Evolutionary conservation across 1,140 invertebrate species (phyloP), one percentile per base, ranked within the genome.

Genomic region (Muscidifurax raptorellus): DNA sequence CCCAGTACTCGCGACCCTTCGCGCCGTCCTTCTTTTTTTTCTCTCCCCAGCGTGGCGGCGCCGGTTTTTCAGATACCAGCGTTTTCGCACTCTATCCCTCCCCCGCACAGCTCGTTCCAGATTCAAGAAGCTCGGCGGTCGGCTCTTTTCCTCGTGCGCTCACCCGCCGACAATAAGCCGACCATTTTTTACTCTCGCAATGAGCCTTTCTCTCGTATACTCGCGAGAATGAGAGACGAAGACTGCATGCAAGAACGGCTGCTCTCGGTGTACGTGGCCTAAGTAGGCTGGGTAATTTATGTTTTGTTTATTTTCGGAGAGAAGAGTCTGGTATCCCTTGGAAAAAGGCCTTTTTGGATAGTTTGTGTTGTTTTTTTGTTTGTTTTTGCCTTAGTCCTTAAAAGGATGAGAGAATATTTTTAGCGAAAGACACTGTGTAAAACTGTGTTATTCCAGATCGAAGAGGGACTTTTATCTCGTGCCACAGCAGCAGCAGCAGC

Each of bases 81-180:
- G 22, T 74, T 74, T 74, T 74, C 32, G 32, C 72, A 30, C 72
- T 74, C 30, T 18, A 40, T 25, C 72, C 32, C 72, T 36, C 10
- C 72, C 22, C 22, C 52, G 22, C 22, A 18, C 44, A 64, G 32
- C 47, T 32, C 71, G 36, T 77, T 52, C 44, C 75, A 52, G 75
- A 52, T 77, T 52, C 75, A 52, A 77, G 40, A 52, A 52, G 75
- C 75, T 30, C 30, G 18, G 71, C 18, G 2, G 28, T 74, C 18
- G 36, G 36, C 72, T 12, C 72, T 75, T 75, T 40, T n/a, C 12
- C 72, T 28, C 32, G 27, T 15, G 27, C 32, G 27, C 36, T 77
- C 36, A 77, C n/a, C n/a, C n/a, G 6, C 44, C 44, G 74, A 52
- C 75, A 77, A 77, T 77, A 52, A 77, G 75, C 75, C 75, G 27